Percentiles rank a stretch among this genome's conserved stretches.
Evolutionary conservation across 1,140 invertebrate species (phyloP).

Genomic region (Acromyrmex echinatior): DNA sequence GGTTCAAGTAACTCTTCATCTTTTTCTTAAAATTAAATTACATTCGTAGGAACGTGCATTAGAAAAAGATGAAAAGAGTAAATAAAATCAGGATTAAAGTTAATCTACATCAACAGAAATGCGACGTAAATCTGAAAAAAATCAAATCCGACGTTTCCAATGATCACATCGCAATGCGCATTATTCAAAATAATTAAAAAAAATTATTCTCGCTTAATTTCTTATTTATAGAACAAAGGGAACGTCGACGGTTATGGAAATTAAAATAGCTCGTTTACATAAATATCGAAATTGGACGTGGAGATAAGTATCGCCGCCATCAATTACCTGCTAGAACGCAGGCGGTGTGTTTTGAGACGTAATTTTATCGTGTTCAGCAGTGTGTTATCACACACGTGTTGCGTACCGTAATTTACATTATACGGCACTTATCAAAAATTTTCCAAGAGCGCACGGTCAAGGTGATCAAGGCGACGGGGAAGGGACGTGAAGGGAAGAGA

Average conservation of each 20-base stretch:
- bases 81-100: no score
- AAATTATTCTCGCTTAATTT: neutral
- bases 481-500: neutral
- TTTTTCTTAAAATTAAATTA: no score
- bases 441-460: conserved; percentile 7
- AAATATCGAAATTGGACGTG: neutral
- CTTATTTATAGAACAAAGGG: neutral
- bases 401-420: neutral
- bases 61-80: no score
- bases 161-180: no score
- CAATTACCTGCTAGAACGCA: neutral
- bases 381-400: neutral
- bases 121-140: no score
- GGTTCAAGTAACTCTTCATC: no score
- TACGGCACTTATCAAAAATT: neutral
- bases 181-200: neutral
- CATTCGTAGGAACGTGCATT: no score
- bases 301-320: neutral
- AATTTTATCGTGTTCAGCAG: neutral
- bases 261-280: no score
- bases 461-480: neutral
- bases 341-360: neutral
- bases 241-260: neutral
- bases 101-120: no score
- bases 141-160: neutral